Evolutionary conservation across 2,113 vertebrate species (phyloP).

Genomic region (Tretioscincus oriximinensis): DNA sequence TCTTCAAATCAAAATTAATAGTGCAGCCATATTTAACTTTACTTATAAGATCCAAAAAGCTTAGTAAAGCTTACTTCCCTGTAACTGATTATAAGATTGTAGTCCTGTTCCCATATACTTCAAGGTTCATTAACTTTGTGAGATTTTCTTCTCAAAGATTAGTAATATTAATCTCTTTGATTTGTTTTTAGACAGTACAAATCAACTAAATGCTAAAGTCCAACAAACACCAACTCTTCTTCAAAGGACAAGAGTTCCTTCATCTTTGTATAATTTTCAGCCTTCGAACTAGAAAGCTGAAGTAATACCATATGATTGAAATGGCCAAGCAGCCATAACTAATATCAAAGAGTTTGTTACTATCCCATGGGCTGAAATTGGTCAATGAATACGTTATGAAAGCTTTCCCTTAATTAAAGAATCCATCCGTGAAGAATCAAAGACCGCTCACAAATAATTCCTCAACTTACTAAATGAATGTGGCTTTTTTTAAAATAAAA

Average conservation of each 20-base stretch:
- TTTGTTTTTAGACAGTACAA: neutral
- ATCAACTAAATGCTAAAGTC: neutral
- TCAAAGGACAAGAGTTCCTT: neutral
- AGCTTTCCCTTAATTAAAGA: neutral
- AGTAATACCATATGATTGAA: conserved; percentile 7
- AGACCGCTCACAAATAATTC: neutral
- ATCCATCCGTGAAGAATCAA: conserved; percentile 3
- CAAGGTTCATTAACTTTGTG: neutral
- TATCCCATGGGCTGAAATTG: neutral
- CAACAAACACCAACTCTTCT: neutral
- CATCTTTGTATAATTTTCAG: neutral
- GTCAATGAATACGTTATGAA: conserved; percentile 10
- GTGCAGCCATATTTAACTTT: neutral
- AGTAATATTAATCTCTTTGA: neutral
- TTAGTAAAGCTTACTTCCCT: neutral
- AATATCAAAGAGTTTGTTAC: neutral
- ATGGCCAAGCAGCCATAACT: neutral
- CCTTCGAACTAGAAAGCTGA: neutral
- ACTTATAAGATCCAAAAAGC: neutral
- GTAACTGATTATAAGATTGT: neutral
- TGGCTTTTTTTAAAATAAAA: neutral
- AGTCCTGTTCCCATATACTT: neutral
- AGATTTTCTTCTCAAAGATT: neutral
- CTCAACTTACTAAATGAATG: neutral
- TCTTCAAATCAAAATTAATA: neutral